Conservation (phyloP, 2,113 vertebrate species). For the Tragelaphus strepsiceros region DNA sequence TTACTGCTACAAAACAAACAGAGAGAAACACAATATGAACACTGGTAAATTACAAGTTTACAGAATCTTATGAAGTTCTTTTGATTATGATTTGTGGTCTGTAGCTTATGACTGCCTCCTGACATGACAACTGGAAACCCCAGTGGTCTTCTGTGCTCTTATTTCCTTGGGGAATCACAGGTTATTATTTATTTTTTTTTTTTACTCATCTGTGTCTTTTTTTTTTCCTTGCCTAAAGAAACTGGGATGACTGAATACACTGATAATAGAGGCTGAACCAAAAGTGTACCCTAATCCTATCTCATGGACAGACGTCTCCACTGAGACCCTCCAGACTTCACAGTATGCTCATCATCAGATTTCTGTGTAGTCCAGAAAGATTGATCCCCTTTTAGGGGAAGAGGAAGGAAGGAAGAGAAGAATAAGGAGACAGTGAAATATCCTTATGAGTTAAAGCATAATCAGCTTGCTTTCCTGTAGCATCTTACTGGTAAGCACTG, state of each 20-base stretch:
- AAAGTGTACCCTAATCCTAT: background rate
- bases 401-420: background rate
- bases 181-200: no score
- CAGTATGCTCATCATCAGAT: background rate
- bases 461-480: background rate
- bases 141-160: background rate
- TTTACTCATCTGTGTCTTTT: background rate
- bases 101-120: background rate
- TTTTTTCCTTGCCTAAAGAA: background rate
- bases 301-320: background rate
- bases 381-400: background rate
- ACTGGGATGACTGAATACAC: background rate
- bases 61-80: background rate
- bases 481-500: background rate
- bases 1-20: background rate
- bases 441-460: background rate
- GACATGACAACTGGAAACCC: background rate
- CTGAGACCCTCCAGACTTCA: background rate
- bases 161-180: background rate
- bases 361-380: background rate
- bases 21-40: background rate
- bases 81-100: constrained; percentile 4
- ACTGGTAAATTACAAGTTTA: background rate
- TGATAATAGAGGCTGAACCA: background rate
- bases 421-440: background rate